A percentile compares a stretch with the other conserved stretches of the same genome.
These are phyloP conservation scores for Bombus picipes DNA, from an alignment of 1,140 invertebrate species.

Conservation along the genomic window DNA sequence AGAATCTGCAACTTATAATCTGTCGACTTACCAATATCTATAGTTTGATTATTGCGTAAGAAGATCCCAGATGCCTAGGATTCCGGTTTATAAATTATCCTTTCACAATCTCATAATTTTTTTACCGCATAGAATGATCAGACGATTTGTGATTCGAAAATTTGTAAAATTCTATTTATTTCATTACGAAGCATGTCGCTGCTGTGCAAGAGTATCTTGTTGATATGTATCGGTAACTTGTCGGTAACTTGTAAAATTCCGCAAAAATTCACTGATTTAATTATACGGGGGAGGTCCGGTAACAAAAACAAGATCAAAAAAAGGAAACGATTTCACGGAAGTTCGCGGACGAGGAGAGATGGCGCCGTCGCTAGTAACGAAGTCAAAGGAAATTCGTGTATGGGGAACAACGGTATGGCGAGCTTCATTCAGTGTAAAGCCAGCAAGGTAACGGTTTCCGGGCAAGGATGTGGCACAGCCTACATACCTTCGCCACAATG, in stretches of 20 bases:
- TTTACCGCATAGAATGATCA: too few relatives aligned
- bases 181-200: not conserved
- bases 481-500: slow-evolving; percentile 79
- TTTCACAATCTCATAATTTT: not conserved
- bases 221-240: too few relatives aligned
- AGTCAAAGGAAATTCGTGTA: slow-evolving; percentile 69
- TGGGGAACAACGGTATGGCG: slow-evolving; percentile 69
- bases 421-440: slow-evolving; percentile 78
- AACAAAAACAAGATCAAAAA: not conserved
- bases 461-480: slow-evolving; percentile 82
- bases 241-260: not conserved
- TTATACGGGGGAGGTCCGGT: too few relatives aligned
- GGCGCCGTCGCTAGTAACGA: slow-evolving; percentile 19
- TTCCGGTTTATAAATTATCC: not conserved
- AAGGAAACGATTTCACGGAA: slow-evolving; percentile 1
- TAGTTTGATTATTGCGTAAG: not conserved
- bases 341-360: slow-evolving; percentile 13
- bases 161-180: not conserved
- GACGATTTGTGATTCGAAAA: not conserved
- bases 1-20: too few relatives aligned
- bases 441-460: slow-evolving; percentile 80
- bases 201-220: too few relatives aligned
- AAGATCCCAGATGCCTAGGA: too few relatives aligned
- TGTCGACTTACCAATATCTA: too few relatives aligned
- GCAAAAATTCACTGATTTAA: not conserved